Base-by-base conservation (phyloP, 92 coral and sea anemone species). In the Palythoa heliodiscus region DNA sequence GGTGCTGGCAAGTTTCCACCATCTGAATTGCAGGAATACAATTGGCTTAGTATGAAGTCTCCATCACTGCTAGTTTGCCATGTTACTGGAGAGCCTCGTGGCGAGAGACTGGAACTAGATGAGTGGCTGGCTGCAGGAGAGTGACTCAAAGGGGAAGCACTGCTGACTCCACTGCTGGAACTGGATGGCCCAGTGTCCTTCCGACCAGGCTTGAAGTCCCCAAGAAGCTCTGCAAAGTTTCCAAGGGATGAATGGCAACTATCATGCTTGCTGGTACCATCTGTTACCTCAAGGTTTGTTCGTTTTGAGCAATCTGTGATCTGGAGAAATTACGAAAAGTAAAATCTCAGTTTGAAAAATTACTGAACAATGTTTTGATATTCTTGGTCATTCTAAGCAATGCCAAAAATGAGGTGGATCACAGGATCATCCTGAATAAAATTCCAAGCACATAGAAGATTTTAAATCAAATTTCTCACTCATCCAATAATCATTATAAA, bases 61-160 rank as follows among this genome's bases (percentile, higher is more conserved):
- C 91, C 81, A 15, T 94, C 98, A 24, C 92, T 85, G 14, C 93
- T 89, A 52, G 82, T 64, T 50, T 88, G 93, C 98, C 98, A 94
- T 5, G 92, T 93, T 20, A 92, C 87, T 39, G 98, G 93, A 2
- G 98, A 89, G 40, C 84, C 84, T 14, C 84, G 47, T 47, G 91
- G 93, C 4, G 91, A 87, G 72, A 87, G 71, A 75, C 91, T 87
- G 53, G 95, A 91, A 70, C 87, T 72, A 13, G 97, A 93, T 8
- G 98, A 92, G 76, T 94, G 95, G 70, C 95, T 92, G 23, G 94
- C 97, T 20, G 95, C 90, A 7, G 99, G 99, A 29, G 99, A 96
- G 89, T 90, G 99, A 60, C 98, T 94, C 16, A 93, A 92, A n/a
- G 98, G 98, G 54, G 99, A 96, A 50, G 93, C 90, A 85, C 98